These are phyloP conservation scores for Hybognathus amarus DNA, from an alignment of 2,797 vertebrate genomes.

Conservation along the genomic window DNA sequence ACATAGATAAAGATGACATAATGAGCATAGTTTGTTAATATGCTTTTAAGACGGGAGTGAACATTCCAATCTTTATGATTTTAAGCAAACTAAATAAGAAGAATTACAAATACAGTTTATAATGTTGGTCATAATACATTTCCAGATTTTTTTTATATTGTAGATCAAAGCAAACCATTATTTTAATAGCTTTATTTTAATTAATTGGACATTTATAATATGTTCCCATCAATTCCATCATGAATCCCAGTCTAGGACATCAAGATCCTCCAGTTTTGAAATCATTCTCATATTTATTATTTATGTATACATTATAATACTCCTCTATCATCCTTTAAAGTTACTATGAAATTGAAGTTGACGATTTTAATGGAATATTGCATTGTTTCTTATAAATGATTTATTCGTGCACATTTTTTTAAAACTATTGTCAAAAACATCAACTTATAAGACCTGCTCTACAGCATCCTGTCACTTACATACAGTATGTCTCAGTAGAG, in stretches of 20 bases:
- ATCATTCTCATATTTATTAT: not conserved
- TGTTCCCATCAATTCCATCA: not conserved
- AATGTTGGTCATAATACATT: not conserved
- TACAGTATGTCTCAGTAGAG: not conserved
- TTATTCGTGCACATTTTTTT: not conserved
- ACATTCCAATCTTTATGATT: not conserved
- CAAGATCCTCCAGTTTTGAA: not conserved
- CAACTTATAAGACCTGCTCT: not conserved
- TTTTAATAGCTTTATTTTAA: not conserved
- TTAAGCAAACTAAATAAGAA: not conserved
- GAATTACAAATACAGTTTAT: not conserved
- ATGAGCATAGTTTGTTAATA: slow-evolving; percentile 16
- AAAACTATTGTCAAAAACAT: not conserved
- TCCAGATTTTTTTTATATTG: not conserved
- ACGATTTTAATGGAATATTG: not conserved
- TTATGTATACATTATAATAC: not conserved
- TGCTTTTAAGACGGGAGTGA: not conserved
- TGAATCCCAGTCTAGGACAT: not conserved
- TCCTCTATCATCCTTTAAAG: not conserved
- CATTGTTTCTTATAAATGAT: not conserved
- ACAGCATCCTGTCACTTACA: not conserved
- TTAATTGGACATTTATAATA: not conserved
- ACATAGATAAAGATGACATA: not conserved
- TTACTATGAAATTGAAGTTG: not conserved
- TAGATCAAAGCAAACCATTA: not conserved